phyloP scores from a whole-genome alignment of 2,888 invertebrate species.

The Hymenopus coronatus region DNA sequence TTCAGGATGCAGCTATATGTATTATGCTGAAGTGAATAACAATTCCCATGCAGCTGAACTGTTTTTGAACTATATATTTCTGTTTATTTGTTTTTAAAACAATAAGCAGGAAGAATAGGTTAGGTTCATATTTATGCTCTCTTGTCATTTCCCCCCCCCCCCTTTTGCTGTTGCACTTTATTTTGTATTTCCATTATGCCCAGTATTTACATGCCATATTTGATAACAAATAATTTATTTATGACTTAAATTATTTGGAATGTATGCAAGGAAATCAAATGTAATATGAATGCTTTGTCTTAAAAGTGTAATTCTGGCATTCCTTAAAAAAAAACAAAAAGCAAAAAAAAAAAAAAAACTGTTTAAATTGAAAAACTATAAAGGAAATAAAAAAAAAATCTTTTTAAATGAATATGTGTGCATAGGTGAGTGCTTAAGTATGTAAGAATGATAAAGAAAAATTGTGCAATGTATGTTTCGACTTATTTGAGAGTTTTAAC shows the following conservation, averaged over 20 bases:
- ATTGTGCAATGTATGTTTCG: slow-evolving; percentile 4
- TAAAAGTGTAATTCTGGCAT: not conserved
- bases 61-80: not conserved
- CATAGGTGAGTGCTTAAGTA: not conserved
- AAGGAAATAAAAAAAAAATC: not conserved
- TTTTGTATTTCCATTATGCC: not conserved
- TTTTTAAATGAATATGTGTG: not conserved
- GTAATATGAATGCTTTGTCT: not conserved
- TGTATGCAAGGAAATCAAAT: not conserved
- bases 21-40: no score
- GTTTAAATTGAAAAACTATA: not conserved
- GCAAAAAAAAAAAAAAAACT: not conserved
- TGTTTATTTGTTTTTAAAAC: not conserved
- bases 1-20: no score
- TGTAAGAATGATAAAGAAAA: not conserved
- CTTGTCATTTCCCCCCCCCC: not conserved
- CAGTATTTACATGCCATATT: not conserved
- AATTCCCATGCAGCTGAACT: not conserved
- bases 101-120: not conserved
- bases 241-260: not conserved
- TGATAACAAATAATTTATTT: not conserved
- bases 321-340: not conserved
- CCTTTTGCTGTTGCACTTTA: not conserved
- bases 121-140: not conserved
- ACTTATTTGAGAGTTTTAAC: slow-evolving; percentile 9